Evolutionary conservation across 2,113 vertebrate species (phyloP).

Genomic region (Sturnus vulgaris): DNA sequence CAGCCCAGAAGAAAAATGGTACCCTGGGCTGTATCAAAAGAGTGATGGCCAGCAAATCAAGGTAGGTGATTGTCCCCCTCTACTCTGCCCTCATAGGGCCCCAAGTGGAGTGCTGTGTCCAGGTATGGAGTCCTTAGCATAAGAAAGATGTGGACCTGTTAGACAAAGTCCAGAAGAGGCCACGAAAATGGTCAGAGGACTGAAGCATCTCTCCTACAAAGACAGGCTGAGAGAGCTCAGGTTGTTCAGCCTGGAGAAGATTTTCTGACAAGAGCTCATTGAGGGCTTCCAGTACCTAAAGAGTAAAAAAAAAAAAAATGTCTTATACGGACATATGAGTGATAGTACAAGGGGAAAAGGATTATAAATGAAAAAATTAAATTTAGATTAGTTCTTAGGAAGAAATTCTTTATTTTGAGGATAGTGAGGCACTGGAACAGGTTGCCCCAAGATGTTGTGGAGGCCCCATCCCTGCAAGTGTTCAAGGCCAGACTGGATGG

Average conservation of each 20-base stretch:
- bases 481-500: not conserved
- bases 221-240: not conserved
- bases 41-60: not conserved
- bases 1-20: not conserved
- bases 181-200: accelerated
- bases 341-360: not conserved
- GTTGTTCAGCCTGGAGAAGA: not conserved
- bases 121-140: not conserved
- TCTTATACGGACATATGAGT: not conserved
- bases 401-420: not conserved
- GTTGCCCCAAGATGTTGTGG: not conserved
- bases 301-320: not conserved
- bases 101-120: not conserved
- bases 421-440: not conserved
- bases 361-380: not conserved
- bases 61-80: not conserved
- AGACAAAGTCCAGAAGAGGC: not conserved
- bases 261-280: not conserved
- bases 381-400: not conserved
- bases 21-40: not conserved
- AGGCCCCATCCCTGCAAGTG: not conserved
- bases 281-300: not conserved
- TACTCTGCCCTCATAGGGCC: not conserved
- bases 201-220: not conserved
- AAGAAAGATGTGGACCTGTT: not conserved